Percentiles rank a stretch among this genome's conserved stretches.
These are phyloP conservation scores for Luperina nickerlii DNA, from an alignment of 2,888 invertebrate species.

Conservation along the genomic window DNA sequence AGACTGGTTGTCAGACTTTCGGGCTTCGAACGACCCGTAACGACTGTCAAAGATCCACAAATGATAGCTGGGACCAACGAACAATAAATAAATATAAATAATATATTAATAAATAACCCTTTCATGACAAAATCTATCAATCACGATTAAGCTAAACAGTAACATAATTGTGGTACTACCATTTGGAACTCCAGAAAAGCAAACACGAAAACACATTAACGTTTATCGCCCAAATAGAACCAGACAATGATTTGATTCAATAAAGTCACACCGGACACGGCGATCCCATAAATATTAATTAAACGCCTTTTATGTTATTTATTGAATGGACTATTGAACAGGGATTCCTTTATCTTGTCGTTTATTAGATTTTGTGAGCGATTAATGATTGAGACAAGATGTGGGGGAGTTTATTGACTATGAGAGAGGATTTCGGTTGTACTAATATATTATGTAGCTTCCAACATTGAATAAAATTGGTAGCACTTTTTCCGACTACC, in stretches of 20 bases:
- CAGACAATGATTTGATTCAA: slow-evolving; percentile 73
- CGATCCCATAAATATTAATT: slow-evolving; percentile 79
- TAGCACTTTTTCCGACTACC: neutral
- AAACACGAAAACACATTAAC: slow-evolving; percentile 48
- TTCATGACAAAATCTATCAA: neutral
- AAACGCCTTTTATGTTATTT: slow-evolving; percentile 75
- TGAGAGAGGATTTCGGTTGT: slow-evolving; percentile 5
- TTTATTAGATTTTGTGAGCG: slow-evolving; percentile 65
- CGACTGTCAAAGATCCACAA: neutral
- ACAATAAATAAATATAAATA: neutral
- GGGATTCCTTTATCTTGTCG: slow-evolving; percentile 61
- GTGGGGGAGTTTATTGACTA: slow-evolving; percentile 48
- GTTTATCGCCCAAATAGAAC: slow-evolving; percentile 40
- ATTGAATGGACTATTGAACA: slow-evolving; percentile 60
- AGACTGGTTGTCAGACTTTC: neutral
- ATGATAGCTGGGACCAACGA: neutral
- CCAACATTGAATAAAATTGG: neutral
- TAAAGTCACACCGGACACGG: slow-evolving; percentile 70
- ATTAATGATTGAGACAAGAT: slow-evolving; percentile 60
- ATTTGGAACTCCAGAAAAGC: slow-evolving; percentile 12
- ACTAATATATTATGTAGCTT: neutral
- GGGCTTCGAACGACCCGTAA: neutral
- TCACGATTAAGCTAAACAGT: neutral
- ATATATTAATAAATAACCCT: neutral
- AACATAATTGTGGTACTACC: neutral